Percentiles rank a stretch among this genome's conserved stretches.
These are phyloP conservation scores for Prionailurus bengalensis DNA, from an alignment of 2,113 vertebrate species.

Conservation along the genomic window DNA sequence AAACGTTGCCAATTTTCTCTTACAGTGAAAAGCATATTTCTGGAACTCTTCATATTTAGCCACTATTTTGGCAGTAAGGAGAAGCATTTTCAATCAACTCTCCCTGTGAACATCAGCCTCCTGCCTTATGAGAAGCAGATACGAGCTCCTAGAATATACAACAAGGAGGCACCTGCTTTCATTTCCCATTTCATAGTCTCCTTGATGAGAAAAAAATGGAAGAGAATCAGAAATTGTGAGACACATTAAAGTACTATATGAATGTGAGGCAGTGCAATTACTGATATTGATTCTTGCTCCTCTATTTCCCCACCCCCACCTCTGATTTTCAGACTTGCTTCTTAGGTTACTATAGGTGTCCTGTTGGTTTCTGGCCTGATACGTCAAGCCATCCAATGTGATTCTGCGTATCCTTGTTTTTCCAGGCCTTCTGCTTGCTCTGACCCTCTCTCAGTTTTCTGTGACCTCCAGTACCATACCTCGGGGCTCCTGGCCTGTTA, in stretches of 20 bases:
- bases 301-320: fast-evolving
- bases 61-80: background rate
- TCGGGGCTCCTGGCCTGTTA: background rate
- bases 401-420: background rate
- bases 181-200: background rate
- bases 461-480: background rate
- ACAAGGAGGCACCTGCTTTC: background rate
- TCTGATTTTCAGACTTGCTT: background rate
- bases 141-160: background rate
- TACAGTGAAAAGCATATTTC: background rate
- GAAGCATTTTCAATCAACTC: background rate
- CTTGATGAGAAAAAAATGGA: background rate
- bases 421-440: background rate
- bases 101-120: background rate
- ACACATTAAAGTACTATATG: background rate
- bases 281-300: background rate
- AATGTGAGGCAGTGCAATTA: background rate
- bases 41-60: background rate
- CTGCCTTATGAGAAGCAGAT: background rate
- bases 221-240: background rate
- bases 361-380: background rate
- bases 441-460: background rate
- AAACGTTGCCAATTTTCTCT: background rate
- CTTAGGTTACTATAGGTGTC: background rate
- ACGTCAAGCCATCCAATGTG: background rate